Percentiles rank a stretch among this genome's conserved stretches.
These are phyloP conservation scores for Ciconia nigra DNA, from an alignment of 2,797 vertebrate species.

Conservation along the genomic window DNA sequence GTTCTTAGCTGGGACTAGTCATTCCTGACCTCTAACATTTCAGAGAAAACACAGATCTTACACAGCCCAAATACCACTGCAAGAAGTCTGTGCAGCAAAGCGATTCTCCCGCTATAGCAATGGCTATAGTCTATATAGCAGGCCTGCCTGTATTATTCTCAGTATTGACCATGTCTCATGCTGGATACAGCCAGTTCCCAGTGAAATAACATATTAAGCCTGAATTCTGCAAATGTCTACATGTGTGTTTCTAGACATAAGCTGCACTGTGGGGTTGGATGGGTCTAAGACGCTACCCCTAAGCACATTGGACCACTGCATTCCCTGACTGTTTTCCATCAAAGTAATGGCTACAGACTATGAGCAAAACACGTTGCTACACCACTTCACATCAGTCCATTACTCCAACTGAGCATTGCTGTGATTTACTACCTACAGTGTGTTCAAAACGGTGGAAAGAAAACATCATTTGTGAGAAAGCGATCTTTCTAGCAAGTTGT, in stretches of 20 bases:
- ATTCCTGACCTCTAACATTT: neutral
- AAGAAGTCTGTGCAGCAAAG: neutral
- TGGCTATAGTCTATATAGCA: neutral
- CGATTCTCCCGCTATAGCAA: neutral
- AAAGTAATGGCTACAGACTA: neutral
- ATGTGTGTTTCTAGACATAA: neutral
- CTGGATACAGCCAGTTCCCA: neutral
- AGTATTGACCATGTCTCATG: neutral
- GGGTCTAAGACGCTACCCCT: neutral
- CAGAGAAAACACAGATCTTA: neutral
- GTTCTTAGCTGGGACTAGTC: neutral
- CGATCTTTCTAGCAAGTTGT: neutral
- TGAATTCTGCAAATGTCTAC: neutral
- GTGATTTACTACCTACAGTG: neutral
- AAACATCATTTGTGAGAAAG: neutral
- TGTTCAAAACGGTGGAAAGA: neutral
- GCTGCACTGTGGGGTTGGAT: neutral
- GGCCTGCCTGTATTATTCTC: neutral
- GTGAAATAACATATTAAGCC: neutral
- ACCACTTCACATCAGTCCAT: neutral
- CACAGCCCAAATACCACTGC: neutral
- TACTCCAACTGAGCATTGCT: neutral
- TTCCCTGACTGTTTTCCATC: neutral
- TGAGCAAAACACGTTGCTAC: neutral
- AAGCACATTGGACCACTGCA: accelerated